Evolutionary conservation across 2,888 invertebrate genomes (phyloP).

Genomic region (Epistrophe eligans): DNA sequence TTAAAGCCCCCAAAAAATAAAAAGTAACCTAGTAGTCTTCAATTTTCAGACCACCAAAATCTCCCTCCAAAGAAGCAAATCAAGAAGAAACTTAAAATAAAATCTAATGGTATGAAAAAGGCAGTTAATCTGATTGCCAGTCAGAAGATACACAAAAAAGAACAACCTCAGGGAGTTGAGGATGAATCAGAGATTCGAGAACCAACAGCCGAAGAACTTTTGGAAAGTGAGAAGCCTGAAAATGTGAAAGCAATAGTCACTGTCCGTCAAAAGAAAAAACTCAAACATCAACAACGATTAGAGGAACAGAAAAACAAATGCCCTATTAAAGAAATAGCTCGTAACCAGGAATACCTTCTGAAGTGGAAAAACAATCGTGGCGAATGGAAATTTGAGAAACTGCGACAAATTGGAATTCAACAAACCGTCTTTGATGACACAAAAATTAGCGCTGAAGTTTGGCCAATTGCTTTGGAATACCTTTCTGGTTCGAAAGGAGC

Average conservation of each 20-base stretch:
- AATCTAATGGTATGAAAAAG: conserved; percentile 35
- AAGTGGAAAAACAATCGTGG: conserved; percentile 89
- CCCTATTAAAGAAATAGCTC: conserved; percentile 86
- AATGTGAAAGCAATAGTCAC: conserved; percentile 85
- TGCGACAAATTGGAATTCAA: conserved; percentile 90
- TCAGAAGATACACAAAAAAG: conserved; percentile 35
- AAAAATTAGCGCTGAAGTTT: conserved; percentile 87
- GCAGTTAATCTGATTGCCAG: not conserved
- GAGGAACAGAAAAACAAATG: conserved; percentile 85
- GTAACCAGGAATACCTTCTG: conserved; percentile 88
- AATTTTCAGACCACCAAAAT: conserved; percentile 29
- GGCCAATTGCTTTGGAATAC: conserved; percentile 89
- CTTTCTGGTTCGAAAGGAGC: conserved; percentile 89
- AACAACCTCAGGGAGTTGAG: conserved; percentile 80
- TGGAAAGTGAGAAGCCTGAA: conserved; percentile 81
- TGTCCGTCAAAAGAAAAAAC: conserved; percentile 87
- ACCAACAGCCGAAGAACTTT: conserved; percentile 81
- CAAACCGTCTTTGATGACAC: conserved; percentile 87
- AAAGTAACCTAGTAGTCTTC: conserved; percentile 2
- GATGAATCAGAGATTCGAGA: conserved; percentile 80
- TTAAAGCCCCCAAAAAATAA: not conserved
- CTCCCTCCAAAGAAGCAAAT: conserved; percentile 42
- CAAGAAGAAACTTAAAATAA: conserved; percentile 46
- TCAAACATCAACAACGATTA: conserved; percentile 86
- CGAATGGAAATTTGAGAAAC: conserved; percentile 93